Percentiles rank a stretch among this genome's conserved stretches.
Conservation (phyloP, 2,888 invertebrate species). For the Acleris cristana region DNA sequence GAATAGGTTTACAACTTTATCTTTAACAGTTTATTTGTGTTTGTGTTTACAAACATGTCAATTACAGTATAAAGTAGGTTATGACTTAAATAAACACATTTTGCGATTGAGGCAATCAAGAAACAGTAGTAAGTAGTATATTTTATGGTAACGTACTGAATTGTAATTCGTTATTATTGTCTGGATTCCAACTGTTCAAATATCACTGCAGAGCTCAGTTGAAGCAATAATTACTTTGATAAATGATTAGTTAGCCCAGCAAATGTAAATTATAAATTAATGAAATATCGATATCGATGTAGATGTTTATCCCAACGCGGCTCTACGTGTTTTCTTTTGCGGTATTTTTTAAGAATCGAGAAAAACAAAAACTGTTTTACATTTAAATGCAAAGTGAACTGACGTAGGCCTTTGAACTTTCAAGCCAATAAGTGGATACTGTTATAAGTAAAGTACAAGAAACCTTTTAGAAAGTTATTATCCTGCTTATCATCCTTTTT, state of each 20-base stretch:
- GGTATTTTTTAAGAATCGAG: conserved; percentile 3
- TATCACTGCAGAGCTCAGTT: neutral
- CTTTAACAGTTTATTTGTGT: conserved; percentile 4
- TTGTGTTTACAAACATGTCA: conserved; percentile 4
- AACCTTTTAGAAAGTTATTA: neutral
- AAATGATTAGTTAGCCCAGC: neutral
- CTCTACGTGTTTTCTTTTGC: neutral
- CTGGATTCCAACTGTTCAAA: conserved; percentile 6
- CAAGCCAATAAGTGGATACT: conserved; percentile 6
- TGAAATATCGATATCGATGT: conserved; percentile 6
- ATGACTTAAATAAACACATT: conserved; percentile 2
- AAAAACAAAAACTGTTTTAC: conserved; percentile 11
- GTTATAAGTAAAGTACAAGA: conserved; percentile 8
- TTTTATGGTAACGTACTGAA: neutral
- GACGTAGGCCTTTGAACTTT: conserved; percentile 30
- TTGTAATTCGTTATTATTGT: conserved; percentile 3
- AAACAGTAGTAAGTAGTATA: neutral
- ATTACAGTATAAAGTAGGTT: neutral
- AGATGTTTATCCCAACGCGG: neutral
- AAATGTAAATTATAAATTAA: conserved; percentile 2
- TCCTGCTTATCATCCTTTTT: neutral
- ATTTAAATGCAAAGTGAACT: neutral
- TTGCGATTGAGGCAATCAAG: neutral
- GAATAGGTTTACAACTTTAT: conserved; percentile 8
- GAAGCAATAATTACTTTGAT: neutral